Evolutionary conservation across 2,797 vertebrate genomes (phyloP), one percentile per base, ranked within the genome.

Genomic region (Malacoctenus gilli): DNA sequence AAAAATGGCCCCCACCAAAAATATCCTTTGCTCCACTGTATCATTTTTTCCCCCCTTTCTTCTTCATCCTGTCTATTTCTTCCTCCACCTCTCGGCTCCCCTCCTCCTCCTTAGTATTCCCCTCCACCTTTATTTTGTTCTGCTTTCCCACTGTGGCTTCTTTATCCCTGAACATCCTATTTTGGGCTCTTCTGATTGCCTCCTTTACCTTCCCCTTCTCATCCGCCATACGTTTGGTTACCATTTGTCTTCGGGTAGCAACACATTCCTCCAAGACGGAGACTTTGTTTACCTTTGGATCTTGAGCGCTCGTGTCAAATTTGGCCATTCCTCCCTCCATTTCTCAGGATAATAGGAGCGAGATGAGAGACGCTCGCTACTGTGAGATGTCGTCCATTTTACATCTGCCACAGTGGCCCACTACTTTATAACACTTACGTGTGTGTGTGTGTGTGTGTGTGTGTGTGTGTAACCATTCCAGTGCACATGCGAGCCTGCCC

Each of bases 321-420:
- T 53, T 50, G 30, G 18, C 21, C 49, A 54, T 23, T 49, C 54
- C 37, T 52, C 31, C 30, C 48, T 54, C 46, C 35, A 51, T 81
- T 70, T 61, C 43, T 75, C 43, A 59, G 20, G 40, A 63, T 52
- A 77, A 71, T 28, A 39, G 21, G 59, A 67, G 42, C 77, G 59
- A 70, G 25, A 34, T 37, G 54, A 36, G 48, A 62, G 42, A 79
- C 49, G 38, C 43, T 32, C 22, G 12, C 57, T 49, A 22, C 49
- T 67, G 54, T 56, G 65, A 79, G 70, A 80, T 76, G 68, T 68
- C 74, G 68, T 68, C 70, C 54, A 44, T 68, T 79, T 70, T 71
- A 60, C 72, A 78, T 77, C 53, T 68, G 72, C 69, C 53, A 31
- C 36, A 44, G 57, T 60, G 66, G 69, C 64, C 69, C 41, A 35